These are phyloP conservation scores for Torymus texanus DNA, from an alignment of 2,888 invertebrate species.

Conservation along the genomic window DNA sequence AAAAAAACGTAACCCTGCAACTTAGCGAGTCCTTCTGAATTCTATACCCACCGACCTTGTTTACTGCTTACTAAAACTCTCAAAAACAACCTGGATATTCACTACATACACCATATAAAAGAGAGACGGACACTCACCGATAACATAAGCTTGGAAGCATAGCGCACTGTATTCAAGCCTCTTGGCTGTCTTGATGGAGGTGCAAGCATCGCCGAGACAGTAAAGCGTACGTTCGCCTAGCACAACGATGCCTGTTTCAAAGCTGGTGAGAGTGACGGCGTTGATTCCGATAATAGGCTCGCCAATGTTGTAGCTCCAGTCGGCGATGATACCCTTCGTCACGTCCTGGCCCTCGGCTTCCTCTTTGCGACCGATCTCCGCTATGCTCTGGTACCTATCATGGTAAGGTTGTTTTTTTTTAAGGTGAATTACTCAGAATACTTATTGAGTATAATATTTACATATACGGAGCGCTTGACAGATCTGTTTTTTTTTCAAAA, in stretches of 20 bases:
- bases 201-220: constrained; percentile 87
- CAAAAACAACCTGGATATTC: no score
- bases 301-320: constrained; percentile 90
- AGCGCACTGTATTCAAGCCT: constrained; percentile 89
- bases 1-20: no score
- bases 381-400: constrained; percentile 72
- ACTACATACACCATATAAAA: no score
- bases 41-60: no score
- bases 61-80: no score
- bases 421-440: no score
- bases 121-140: constrained; percentile 73
- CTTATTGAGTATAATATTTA: no score
- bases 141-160: constrained; percentile 84
- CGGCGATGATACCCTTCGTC: constrained; percentile 80
- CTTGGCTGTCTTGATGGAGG: constrained; percentile 85
- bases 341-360: constrained; percentile 68
- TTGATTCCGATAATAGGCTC: constrained; percentile 83
- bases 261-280: constrained; percentile 80
- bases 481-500: no score
- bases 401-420: background rate
- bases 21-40: no score
- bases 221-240: constrained; percentile 91
- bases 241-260: constrained; percentile 84
- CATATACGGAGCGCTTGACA: no score
- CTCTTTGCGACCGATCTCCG: constrained; percentile 70